Evolutionary conservation across 2,797 vertebrate genomes (phyloP).

Genomic region (Sebastiscus albofasciatus): DNA sequence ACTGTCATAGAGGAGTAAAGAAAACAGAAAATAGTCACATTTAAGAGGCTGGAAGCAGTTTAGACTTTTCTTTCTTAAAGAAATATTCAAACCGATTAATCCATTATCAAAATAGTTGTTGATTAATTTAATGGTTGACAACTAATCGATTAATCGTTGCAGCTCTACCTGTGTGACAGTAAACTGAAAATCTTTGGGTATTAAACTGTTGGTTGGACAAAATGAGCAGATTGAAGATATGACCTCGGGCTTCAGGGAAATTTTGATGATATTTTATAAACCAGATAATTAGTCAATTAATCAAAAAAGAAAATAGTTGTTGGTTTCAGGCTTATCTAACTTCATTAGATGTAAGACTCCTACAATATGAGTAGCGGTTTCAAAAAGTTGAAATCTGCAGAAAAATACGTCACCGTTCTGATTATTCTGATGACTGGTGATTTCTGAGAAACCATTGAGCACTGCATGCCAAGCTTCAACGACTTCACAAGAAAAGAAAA

Average conservation of each 20-base stretch:
- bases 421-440: background rate
- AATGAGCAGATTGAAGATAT: background rate
- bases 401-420: background rate
- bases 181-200: background rate
- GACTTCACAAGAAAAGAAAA: background rate
- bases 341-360: background rate
- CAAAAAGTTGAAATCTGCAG: background rate
- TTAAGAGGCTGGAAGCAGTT: too few relatives aligned
- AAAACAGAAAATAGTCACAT: too few relatives aligned
- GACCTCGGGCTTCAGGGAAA: background rate
- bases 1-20: too few relatives aligned
- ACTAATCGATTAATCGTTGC: too few relatives aligned
- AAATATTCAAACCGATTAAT: too few relatives aligned
- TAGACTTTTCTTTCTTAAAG: too few relatives aligned
- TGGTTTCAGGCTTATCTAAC: background rate
- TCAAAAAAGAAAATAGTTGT: background rate
- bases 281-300: background rate
- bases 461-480: background rate
- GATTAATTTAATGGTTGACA: too few relatives aligned
- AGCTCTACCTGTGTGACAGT: too few relatives aligned
- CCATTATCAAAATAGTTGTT: too few relatives aligned
- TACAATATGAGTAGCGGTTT: background rate
- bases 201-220: background rate
- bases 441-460: slow-evolving; percentile 10
- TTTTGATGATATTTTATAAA: background rate